Percentiles rank a stretch among this genome's conserved stretches.
Conservation (phyloP, 1,140 invertebrate genomes). For the Scaptomyza hsui region DNA sequence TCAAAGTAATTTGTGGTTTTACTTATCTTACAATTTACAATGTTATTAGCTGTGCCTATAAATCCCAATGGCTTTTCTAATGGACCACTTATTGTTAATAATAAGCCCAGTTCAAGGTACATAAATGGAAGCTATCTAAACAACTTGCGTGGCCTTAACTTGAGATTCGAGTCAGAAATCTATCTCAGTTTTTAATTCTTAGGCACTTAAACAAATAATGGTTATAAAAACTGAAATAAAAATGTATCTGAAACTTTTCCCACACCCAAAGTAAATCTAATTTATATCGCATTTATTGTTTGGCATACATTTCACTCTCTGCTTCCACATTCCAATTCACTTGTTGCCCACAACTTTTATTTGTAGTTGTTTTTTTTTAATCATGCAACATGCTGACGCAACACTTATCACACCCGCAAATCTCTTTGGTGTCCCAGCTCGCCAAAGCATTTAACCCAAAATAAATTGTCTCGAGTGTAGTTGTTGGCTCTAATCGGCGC, state of each 20-base stretch:
- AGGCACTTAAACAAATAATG: too few species aligned
- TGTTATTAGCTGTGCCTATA: slow-evolving; percentile 18
- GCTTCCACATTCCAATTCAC: too few species aligned
- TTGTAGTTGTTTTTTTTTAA: slow-evolving; percentile 3
- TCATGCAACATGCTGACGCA: slow-evolving; percentile 54
- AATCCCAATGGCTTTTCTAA: background rate
- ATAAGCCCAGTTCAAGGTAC: slow-evolving; percentile 16
- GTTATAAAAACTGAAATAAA: too few species aligned
- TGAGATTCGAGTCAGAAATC: too few species aligned
- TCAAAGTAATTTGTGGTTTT: slow-evolving; percentile 50
- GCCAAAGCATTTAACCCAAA: slow-evolving; percentile 61
- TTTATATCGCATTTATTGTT: background rate
- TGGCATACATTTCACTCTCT: background rate
- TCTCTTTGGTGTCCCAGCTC: slow-evolving; percentile 38
- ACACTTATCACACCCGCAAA: slow-evolving; percentile 62
- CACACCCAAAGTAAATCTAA: background rate
- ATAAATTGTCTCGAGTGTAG: slow-evolving; percentile 53
- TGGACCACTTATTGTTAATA: background rate
- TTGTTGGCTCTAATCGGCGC: slow-evolving; percentile 63
- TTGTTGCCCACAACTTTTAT: background rate
- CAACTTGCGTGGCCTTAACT: background rate
- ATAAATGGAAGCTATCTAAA: background rate
- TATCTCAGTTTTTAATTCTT: too few species aligned
- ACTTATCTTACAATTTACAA: slow-evolving; percentile 12
- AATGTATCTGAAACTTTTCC: background rate